Conservation (phyloP, 23 tunicate species). For the Botrylloides violaceus region DNA sequence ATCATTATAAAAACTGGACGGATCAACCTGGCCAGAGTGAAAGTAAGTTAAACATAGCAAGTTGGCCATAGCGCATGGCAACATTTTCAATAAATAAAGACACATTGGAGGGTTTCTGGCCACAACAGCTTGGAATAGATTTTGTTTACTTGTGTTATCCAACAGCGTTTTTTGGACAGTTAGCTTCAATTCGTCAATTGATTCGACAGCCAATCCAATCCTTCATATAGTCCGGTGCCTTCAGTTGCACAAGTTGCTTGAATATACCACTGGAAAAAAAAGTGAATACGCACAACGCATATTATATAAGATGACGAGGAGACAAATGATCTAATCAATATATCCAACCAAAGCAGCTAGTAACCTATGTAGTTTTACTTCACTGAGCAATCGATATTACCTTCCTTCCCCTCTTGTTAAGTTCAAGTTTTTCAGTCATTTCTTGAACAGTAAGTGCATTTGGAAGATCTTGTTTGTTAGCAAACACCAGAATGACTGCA, state of each 20-base stretch:
- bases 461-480: conserved; percentile 97
- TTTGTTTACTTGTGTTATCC: not conserved
- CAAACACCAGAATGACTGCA: conserved; percentile 73
- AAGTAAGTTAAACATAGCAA: too few species aligned
- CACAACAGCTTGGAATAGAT: too few species aligned
- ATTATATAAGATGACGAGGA: too few species aligned
- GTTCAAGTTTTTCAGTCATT: conserved; percentile 45
- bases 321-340: too few species aligned
- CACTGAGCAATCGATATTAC: conserved; percentile 26
- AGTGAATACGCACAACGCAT: too few species aligned
- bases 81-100: too few species aligned
- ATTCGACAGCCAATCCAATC: conserved; percentile 89
- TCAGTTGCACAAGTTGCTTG: conserved; percentile 97
- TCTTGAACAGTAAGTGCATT: conserved; percentile 75
- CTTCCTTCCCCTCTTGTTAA: conserved; percentile 25
- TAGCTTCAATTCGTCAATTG: not conserved
- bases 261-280: conserved; percentile 87
- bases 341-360: too few species aligned
- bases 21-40: not conserved
- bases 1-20: not conserved
- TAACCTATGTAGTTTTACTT: too few species aligned
- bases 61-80: too few species aligned
- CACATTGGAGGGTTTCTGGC: too few species aligned
- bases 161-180: not conserved
- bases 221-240: conserved; percentile 92